These are phyloP conservation scores for Noctua janthe DNA, from an alignment of 2,888 invertebrate species.

Conservation along the genomic window DNA sequence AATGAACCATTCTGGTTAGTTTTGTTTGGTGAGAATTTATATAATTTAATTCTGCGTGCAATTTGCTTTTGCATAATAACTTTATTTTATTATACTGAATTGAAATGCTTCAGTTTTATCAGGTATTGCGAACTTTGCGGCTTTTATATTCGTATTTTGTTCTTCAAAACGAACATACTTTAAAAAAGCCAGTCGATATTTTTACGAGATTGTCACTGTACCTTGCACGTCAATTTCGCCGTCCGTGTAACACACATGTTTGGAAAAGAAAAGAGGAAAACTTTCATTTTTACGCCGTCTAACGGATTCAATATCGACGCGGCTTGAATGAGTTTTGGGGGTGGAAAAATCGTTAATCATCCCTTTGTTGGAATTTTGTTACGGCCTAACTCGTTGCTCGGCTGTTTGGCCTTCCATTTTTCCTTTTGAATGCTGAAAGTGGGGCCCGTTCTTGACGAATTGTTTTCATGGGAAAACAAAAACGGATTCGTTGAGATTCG, in stretches of 20 bases:
- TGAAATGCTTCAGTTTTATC: not conserved
- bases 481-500: slow-evolving; percentile 75
- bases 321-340: slow-evolving; percentile 88
- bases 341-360: slow-evolving; percentile 90
- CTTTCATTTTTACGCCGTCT: slow-evolving; percentile 90
- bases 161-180: not conserved
- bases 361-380: slow-evolving; percentile 90
- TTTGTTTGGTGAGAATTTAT: not conserved
- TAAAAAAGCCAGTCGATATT: not conserved
- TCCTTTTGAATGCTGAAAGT: slow-evolving; percentile 87
- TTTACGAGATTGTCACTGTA: not conserved
- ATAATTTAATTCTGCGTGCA: no score
- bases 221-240: slow-evolving; percentile 29
- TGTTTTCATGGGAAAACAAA: slow-evolving; percentile 86
- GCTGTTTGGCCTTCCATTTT: slow-evolving; percentile 89
- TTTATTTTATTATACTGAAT: not conserved
- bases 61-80: not conserved
- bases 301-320: slow-evolving; percentile 90
- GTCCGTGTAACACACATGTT: slow-evolving; percentile 77
- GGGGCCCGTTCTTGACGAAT: slow-evolving; percentile 87
- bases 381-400: slow-evolving; percentile 90
- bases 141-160: not conserved
- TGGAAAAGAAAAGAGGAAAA: slow-evolving; percentile 85
- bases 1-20: not conserved
- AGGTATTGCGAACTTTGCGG: not conserved